A percentile compares a stretch with the other conserved stretches of the same genome.
Conservation (phyloP, 2,113 vertebrate genomes). For the Rattus rattus region DNA sequence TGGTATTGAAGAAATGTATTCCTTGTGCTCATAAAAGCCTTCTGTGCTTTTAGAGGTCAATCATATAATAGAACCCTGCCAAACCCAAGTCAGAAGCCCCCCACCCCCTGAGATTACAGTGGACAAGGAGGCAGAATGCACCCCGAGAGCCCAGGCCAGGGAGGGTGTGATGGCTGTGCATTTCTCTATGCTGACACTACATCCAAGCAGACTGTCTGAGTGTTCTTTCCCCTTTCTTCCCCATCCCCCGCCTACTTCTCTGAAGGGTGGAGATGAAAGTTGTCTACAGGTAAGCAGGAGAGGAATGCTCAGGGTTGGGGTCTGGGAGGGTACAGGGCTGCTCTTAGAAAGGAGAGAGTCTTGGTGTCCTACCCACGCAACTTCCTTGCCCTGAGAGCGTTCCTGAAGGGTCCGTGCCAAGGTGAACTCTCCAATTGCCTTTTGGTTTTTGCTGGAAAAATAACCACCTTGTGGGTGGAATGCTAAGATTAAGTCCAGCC, state of each 20-base stretch:
- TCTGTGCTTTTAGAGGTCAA: neutral
- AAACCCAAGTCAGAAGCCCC: neutral
- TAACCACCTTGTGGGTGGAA: neutral
- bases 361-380: neutral
- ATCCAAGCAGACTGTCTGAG: constrained; percentile 69
- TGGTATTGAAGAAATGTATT: neutral
- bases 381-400: neutral
- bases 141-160: neutral
- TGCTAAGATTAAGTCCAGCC: neutral
- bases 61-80: neutral
- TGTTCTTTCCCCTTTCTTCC: constrained; percentile 73
- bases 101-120: neutral
- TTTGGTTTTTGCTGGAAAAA: neutral
- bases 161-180: neutral
- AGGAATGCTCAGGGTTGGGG: constrained; percentile 15
- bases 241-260: constrained; percentile 59
- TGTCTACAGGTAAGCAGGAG: constrained; percentile 73
- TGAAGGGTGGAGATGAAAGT: constrained; percentile 75
- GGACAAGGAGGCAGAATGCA: neutral
- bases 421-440: neutral
- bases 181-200: constrained; percentile 46
- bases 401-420: neutral
- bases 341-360: neutral
- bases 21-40: neutral
- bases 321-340: neutral